These are phyloP conservation scores for Corydoras maculifer DNA, from an alignment of 2,113 vertebrate genomes.

Conservation along the genomic window DNA sequence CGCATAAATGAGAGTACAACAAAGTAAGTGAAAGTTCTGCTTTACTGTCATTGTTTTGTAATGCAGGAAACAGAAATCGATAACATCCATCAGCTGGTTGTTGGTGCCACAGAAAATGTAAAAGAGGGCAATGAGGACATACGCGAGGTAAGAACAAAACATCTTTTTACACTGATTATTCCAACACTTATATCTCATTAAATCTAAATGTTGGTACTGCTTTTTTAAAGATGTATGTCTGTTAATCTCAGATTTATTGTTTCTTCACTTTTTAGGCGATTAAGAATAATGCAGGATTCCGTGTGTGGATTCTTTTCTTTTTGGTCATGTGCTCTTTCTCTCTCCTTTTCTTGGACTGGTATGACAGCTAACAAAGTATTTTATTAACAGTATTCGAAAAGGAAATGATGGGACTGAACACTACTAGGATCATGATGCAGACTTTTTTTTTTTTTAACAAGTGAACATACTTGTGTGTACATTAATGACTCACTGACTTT, in stretches of 20 bases:
- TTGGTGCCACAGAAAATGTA: constrained; percentile 93
- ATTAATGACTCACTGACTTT: no score
- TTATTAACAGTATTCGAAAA: no score
- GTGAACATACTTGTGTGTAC: no score
- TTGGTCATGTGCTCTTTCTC: constrained; percentile 98
- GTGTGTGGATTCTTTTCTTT: constrained; percentile 98
- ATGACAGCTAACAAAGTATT: constrained; percentile 74
- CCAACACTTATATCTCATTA: not conserved
- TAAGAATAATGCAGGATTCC: constrained; percentile 96
- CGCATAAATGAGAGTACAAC: not conserved
- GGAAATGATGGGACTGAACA: no score
- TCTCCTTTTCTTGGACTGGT: constrained; percentile 96
- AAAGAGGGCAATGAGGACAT: constrained; percentile 98
- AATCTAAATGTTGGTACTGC: no score
- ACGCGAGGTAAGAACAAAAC: constrained; percentile 73
- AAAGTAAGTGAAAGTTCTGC: not conserved
- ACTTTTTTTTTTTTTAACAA: no score
- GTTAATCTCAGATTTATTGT: not conserved
- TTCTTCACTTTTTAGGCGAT: constrained; percentile 73
- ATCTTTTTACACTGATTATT: no score
- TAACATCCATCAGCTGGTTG: constrained; percentile 88
- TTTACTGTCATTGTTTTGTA: not conserved
- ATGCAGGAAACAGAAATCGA: constrained; percentile 88
- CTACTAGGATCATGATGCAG: no score
- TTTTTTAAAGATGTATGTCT: no score